Evolutionary conservation across 2,888 invertebrate species (phyloP).

Genomic region (Lasius fuliginosus): DNA sequence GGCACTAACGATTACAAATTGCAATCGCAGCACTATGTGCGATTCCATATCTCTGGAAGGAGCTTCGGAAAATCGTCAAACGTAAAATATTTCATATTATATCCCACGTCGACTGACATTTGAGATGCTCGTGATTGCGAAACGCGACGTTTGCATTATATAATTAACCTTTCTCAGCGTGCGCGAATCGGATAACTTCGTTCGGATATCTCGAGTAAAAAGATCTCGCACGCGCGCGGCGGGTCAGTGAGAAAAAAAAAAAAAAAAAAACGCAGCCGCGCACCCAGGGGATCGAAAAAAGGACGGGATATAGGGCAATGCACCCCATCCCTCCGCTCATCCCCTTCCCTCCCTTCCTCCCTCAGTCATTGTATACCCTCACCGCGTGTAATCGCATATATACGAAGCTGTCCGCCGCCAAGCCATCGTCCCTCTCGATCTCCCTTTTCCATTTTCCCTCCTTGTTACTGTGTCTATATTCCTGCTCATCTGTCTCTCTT

Average conservation of each 20-base stretch:
- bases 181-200: conserved; percentile 10
- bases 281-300: conserved; percentile 61
- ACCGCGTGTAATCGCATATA: conserved; percentile 71
- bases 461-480: conserved; percentile 59
- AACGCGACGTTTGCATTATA: conserved; percentile 32
- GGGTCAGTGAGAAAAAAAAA: not conserved
- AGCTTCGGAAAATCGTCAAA: conserved; percentile 11
- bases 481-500: conserved; percentile 65
- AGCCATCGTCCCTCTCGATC: conserved; percentile 45
- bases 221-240: conserved; percentile 13
- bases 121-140: conserved; percentile 39
- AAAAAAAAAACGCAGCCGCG: conserved; percentile 53
- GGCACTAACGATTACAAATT: not conserved
- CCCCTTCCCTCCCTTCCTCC: not conserved
- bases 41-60: not conserved
- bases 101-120: conserved; percentile 36
- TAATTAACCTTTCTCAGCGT: conserved; percentile 50
- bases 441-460: conserved; percentile 62
- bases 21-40: not conserved
- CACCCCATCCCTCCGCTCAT: conserved; percentile 49
- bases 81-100: conserved; percentile 20
- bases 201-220: conserved; percentile 9
- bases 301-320: conserved; percentile 71
- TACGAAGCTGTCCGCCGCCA: conserved; percentile 67
- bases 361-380: conserved; percentile 64